Evolutionary conservation across 2,797 vertebrate genomes (phyloP).

Genomic region (Characodon lateralis): DNA sequence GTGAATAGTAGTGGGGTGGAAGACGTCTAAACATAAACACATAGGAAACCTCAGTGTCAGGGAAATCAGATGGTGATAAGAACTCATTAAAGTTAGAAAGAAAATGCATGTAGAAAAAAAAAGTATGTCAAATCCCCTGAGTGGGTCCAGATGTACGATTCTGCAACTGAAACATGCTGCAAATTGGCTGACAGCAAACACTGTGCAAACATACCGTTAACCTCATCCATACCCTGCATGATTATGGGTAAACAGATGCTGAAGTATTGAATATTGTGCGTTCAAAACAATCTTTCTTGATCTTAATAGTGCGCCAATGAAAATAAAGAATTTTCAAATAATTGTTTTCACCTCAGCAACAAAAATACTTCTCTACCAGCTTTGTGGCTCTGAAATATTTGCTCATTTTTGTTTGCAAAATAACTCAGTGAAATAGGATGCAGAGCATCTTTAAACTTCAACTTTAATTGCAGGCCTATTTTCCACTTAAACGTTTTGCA

Average conservation of each 20-base stretch:
- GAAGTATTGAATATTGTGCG: constrained; percentile 7
- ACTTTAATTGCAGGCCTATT: not conserved
- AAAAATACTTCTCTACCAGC: not conserved
- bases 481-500: not conserved
- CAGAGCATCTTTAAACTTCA: not conserved
- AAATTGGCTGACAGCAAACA: not conserved
- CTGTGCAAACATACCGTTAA: not conserved
- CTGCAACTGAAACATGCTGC: constrained; percentile 5
- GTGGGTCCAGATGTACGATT: constrained; percentile 39
- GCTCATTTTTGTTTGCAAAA: not conserved
- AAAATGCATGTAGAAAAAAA: not conserved
- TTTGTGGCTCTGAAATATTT: not conserved
- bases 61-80: not conserved
- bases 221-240: not conserved
- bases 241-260: not conserved
- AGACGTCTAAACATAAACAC: not conserved
- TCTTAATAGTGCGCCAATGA: not conserved
- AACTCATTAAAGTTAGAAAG: not conserved
- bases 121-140: constrained; percentile 1
- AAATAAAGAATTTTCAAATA: not conserved
- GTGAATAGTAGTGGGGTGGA: not conserved
- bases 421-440: not conserved
- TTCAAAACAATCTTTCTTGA: not conserved
- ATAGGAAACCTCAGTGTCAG: not conserved
- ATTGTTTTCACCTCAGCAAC: not conserved